Percentiles rank a stretch among this genome's conserved stretches.
These are phyloP conservation scores for Drosophila pegasa DNA, from an alignment of 2,888 invertebrate genomes.

Conservation along the genomic window DNA sequence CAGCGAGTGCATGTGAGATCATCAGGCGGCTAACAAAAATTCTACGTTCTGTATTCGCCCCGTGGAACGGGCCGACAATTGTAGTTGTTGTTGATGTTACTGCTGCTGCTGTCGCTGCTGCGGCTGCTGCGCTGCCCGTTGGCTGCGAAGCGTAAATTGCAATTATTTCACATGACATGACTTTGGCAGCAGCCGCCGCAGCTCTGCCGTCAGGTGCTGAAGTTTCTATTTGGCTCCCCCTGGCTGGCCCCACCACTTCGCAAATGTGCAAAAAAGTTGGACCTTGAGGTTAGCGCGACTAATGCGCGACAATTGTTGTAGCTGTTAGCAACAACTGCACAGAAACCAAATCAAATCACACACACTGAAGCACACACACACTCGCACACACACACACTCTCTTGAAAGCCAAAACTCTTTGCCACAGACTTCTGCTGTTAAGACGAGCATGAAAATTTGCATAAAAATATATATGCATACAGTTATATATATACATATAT, in stretches of 20 bases:
- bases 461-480: slow-evolving; percentile 60
- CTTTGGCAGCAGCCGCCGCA: slow-evolving; percentile 46
- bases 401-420: slow-evolving; percentile 18
- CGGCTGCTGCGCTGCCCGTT: slow-evolving; percentile 44
- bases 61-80: slow-evolving; percentile 58
- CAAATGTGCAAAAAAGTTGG: slow-evolving; percentile 43
- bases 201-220: slow-evolving; percentile 25
- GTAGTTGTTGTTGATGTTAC: slow-evolving; percentile 27
- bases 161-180: slow-evolving; percentile 79
- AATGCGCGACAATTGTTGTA: slow-evolving; percentile 60
- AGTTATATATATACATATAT: not conserved
- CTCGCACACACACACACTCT: slow-evolving; percentile 6
- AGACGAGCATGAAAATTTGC: slow-evolving; percentile 61
- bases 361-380: slow-evolving; percentile 44
- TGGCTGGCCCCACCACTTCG: not conserved
- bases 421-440: slow-evolving; percentile 55
- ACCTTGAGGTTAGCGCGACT: slow-evolving; percentile 60
- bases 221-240: slow-evolving; percentile 10
- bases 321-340: slow-evolving; percentile 40
- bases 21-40: slow-evolving; percentile 58
- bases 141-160: slow-evolving; percentile 73
- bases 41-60: slow-evolving; percentile 73
- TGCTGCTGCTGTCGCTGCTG: slow-evolving; percentile 18
- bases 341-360: slow-evolving; percentile 26
- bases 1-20: slow-evolving; percentile 77